These are phyloP conservation scores for Micromys minutus DNA, from an alignment of 2,113 vertebrate genomes.

Conservation along the genomic window DNA sequence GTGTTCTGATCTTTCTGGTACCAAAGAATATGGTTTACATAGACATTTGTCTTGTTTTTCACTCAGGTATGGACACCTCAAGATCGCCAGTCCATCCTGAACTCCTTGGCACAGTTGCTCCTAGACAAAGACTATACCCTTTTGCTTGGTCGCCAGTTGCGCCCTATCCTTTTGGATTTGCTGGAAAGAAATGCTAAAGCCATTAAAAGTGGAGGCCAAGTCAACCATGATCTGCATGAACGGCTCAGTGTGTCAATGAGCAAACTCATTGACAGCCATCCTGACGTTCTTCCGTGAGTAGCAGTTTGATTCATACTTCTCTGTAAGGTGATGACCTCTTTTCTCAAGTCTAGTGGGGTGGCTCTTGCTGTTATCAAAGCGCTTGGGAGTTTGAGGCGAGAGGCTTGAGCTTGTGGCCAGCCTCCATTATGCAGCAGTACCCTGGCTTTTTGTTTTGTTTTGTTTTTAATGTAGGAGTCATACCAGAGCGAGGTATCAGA, in stretches of 20 bases:
- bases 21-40: not conserved
- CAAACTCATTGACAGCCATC: slow-evolving; percentile 91
- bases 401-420: not conserved
- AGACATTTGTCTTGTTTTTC: slow-evolving; percentile 31
- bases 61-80: slow-evolving; percentile 93
- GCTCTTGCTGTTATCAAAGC: not conserved
- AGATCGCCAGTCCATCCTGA: slow-evolving; percentile 93
- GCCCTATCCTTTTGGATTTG: slow-evolving; percentile 94
- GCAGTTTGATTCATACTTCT: not conserved
- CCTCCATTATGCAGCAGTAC: not conserved
- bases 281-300: slow-evolving; percentile 94
- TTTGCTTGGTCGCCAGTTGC: slow-evolving; percentile 91
- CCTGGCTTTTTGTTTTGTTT: not conserved
- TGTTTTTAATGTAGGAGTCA: not conserved
- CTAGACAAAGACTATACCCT: slow-evolving; percentile 95
- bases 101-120: slow-evolving; percentile 89
- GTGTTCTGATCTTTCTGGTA: not conserved
- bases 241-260: slow-evolving; percentile 97
- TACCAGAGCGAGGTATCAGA: too few species aligned
- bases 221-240: slow-evolving; percentile 96
- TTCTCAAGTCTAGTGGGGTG: not conserved
- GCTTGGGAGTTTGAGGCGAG: not conserved
- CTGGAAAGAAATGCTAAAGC: slow-evolving; percentile 93
- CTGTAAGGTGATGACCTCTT: rapidly evolving
- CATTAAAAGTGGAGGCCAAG: slow-evolving; percentile 88